phyloP scores from a whole-genome alignment of 2,797 vertebrate genomes.

The Craterocephalus amniculus region DNA sequence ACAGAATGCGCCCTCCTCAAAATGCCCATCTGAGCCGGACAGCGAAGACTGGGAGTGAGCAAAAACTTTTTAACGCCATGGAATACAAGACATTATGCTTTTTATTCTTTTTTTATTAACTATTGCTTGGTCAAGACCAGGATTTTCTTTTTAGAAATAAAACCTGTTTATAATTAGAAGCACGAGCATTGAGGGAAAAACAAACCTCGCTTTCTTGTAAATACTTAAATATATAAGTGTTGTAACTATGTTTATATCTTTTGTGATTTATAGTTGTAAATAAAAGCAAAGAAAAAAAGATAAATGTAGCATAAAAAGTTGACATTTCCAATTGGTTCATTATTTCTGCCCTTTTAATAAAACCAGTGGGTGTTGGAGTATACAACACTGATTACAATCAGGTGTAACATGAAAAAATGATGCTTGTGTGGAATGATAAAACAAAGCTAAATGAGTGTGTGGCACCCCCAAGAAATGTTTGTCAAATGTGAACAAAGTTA shows the following conservation, averaged over 20 bases:
- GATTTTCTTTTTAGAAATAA: neutral
- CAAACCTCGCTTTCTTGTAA: slow-evolving; percentile 28
- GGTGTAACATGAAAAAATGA: no score
- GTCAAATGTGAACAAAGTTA: no score
- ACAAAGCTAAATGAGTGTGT: no score
- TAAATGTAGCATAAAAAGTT: neutral
- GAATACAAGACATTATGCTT: neutral
- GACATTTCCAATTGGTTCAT: neutral
- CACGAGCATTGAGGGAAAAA: neutral
- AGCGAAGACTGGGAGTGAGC: neutral
- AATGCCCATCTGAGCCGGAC: slow-evolving; percentile 75
- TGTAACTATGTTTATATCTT: slow-evolving; percentile 11
- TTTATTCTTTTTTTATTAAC: no score
- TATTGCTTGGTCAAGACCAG: neutral
- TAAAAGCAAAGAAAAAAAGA: slow-evolving; percentile 44
- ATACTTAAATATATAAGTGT: slow-evolving; percentile 18
- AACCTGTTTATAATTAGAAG: slow-evolving; percentile 1
- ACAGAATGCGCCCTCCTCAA: slow-evolving; percentile 88
- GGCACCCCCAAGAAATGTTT: no score
- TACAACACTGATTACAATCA: no score
- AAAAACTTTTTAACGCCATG: neutral
- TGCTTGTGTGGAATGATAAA: no score
- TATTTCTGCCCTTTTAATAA: no score
- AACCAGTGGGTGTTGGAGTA: no score
- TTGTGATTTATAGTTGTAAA: slow-evolving; percentile 45